Evolutionary conservation across 2,888 invertebrate species (phyloP).

Genomic region (Drosophila mulleri): DNA sequence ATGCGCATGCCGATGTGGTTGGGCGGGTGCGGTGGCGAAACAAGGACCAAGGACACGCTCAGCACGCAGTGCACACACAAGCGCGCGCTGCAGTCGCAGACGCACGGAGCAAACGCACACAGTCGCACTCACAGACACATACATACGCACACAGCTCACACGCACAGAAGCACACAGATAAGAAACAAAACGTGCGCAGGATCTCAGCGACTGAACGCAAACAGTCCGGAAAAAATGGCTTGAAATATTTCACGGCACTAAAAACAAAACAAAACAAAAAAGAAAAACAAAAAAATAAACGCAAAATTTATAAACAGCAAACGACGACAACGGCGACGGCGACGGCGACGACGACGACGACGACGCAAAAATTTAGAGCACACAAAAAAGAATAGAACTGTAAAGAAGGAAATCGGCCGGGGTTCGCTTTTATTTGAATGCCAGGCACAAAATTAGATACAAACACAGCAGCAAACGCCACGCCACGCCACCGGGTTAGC

Average conservation of each 20-base stretch:
- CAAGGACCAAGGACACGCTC: conserved; percentile 62
- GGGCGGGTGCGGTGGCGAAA: conserved; percentile 69
- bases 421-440: conserved; percentile 30
- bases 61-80: conserved; percentile 19
- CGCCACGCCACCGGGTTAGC: conserved; percentile 17
- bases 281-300: no score
- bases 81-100: conserved; percentile 18
- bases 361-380: conserved; percentile 14
- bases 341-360: not conserved
- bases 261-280: conserved; percentile 46
- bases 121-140: conserved; percentile 24
- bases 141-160: conserved; percentile 13
- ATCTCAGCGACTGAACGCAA: conserved; percentile 70
- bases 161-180: conserved; percentile 55
- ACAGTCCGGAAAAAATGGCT: conserved; percentile 78
- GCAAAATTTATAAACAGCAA: conserved; percentile 45
- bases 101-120: conserved; percentile 20
- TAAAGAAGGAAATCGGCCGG: conserved; percentile 27
- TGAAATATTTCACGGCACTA: conserved; percentile 72
- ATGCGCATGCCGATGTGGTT: conserved; percentile 61
- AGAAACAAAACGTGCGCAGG: conserved; percentile 77
- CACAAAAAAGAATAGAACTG: conserved; percentile 3
- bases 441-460: conserved; percentile 33
- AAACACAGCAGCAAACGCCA: conserved; percentile 17
- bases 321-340: conserved; percentile 11